Evolutionary conservation across 1,140 invertebrate genomes (phyloP).

Genomic region (Dysdera silvatica): DNA sequence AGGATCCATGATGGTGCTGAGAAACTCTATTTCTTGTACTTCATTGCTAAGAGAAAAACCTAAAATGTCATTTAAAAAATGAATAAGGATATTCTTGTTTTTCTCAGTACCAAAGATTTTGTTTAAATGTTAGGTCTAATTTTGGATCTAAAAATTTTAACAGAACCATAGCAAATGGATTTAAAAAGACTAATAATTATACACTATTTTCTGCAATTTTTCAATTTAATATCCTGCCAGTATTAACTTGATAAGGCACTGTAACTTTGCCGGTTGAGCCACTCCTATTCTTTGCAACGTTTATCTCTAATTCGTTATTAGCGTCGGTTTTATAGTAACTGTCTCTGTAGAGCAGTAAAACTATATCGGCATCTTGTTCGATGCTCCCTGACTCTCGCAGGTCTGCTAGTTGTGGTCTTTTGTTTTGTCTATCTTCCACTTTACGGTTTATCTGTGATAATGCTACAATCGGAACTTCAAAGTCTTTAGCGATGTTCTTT

Average conservation of each 20-base stretch:
- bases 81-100: constrained; percentile 19
- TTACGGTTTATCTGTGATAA: constrained; percentile 32
- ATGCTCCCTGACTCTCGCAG: constrained; percentile 34
- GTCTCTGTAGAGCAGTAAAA: constrained; percentile 35
- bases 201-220: constrained; percentile 6
- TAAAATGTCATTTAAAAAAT: constrained; percentile 13
- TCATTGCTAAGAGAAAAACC: background rate
- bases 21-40: constrained; percentile 1
- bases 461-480: constrained; percentile 28
- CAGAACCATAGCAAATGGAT: constrained; percentile 2
- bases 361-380: constrained; percentile 35
- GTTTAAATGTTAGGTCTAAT: constrained; percentile 1
- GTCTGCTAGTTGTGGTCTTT: constrained; percentile 33
- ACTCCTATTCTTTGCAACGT: background rate
- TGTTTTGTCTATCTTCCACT: constrained; percentile 30
- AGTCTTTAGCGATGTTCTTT: constrained; percentile 33
- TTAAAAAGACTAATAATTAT: constrained; percentile 22
- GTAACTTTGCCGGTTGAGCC: background rate
- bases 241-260: background rate
- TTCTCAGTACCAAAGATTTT: constrained; percentile 20
- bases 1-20: background rate
- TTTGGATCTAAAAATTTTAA: constrained; percentile 11
- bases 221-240: background rate
- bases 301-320: background rate
- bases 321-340: constrained; percentile 31